These are phyloP conservation scores for Acleris holmiana DNA, from an alignment of 2,888 invertebrate species.

Conservation along the genomic window DNA sequence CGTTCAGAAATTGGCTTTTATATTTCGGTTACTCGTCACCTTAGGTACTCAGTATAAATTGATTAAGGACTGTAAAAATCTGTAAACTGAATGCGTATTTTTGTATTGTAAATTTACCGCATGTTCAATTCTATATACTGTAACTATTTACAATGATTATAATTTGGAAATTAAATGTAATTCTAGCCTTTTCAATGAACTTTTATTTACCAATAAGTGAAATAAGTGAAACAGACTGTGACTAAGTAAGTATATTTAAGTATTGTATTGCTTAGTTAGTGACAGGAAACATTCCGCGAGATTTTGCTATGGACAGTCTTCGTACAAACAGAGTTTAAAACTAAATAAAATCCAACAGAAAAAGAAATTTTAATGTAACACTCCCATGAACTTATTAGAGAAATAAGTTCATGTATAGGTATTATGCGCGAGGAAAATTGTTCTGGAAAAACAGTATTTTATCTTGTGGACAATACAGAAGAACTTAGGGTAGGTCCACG, in stretches of 20 bases:
- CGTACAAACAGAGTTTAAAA: background rate
- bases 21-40: background rate
- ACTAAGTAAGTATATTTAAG: conserved; percentile 70
- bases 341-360: too few species aligned
- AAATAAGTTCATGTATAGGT: too few species aligned
- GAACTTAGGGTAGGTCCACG: too few species aligned
- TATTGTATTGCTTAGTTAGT: conserved; percentile 66
- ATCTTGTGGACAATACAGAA: too few species aligned
- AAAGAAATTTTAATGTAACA: too few species aligned
- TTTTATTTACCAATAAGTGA: conserved; percentile 52
- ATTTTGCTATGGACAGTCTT: conserved; percentile 54
- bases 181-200: conserved; percentile 60
- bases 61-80: conserved; percentile 34
- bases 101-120: conserved; percentile 77
- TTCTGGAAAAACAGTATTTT: too few species aligned
- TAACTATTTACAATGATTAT: conserved; percentile 61
- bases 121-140: conserved; percentile 72
- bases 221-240: conserved; percentile 36
- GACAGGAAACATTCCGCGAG: conserved; percentile 79
- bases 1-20: conserved; percentile 17
- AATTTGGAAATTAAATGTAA: conserved; percentile 76
- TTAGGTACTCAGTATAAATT: conserved; percentile 16
- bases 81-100: conserved; percentile 66
- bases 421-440: too few species aligned
- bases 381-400: too few species aligned